These are phyloP conservation scores for Neoitamus cyanurus DNA, from an alignment of 2,888 invertebrate genomes.

Conservation along the genomic window DNA sequence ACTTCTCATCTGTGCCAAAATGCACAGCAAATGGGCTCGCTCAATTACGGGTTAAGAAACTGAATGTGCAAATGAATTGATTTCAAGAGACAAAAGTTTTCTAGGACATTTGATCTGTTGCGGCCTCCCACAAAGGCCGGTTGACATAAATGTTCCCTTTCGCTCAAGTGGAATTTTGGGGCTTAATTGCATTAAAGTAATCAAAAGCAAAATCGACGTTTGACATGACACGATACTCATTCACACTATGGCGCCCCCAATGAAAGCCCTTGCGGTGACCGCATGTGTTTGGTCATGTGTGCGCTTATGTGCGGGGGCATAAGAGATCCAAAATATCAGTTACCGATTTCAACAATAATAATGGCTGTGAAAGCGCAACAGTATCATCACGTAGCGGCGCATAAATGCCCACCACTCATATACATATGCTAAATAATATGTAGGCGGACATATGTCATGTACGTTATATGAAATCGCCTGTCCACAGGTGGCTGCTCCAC, in stretches of 20 bases:
- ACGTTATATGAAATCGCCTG: background rate
- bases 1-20: background rate
- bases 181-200: constrained; percentile 30
- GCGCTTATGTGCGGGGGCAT: background rate
- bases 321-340: constrained; percentile 37
- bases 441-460: background rate
- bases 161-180: constrained; percentile 16
- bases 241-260: constrained; percentile 26
- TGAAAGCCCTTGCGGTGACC: constrained; percentile 25
- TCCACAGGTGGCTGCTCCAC: constrained; percentile 36
- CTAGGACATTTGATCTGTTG: background rate
- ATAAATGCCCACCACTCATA: background rate
- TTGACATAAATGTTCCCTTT: constrained; percentile 8
- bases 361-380: constrained; percentile 29
- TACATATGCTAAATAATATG: constrained; percentile 11
- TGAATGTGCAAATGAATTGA: background rate
- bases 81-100: background rate
- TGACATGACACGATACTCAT: constrained; percentile 32
- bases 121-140: background rate
- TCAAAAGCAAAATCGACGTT: constrained; percentile 30
- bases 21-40: background rate
- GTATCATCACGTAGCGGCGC: constrained; percentile 13
- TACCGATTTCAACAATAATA: constrained; percentile 40
- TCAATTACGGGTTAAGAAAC: background rate
- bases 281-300: constrained; percentile 23